Evolutionary conservation across 2,888 invertebrate species (phyloP), one percentile per base, ranked within the genome.

Genomic region (Sinotaia quadrata): DNA sequence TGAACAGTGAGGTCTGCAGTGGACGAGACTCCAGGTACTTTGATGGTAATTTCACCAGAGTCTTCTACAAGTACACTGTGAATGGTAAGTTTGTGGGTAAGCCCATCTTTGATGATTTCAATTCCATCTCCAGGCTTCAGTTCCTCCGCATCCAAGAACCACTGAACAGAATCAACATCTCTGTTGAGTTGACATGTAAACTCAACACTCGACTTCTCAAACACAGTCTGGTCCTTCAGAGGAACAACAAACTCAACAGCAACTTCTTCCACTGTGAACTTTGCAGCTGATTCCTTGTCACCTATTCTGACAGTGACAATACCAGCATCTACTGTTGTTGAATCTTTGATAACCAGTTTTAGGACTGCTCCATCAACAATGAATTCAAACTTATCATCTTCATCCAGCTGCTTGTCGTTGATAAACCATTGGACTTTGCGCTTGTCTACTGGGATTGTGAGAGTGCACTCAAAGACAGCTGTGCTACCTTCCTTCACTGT

Each of bases 391-490:
- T 72, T 72, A 27, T 72, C 95, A 44, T 94, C 94, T 80, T 96
- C 94, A 85, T 93, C 93, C 73, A 97, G 91, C 89, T 96, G 95
- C 70, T 92, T 91, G 21, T 77, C 81, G 83, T 96, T 92, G 87
- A 96, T 95, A 85, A 93, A 95, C 97, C 97, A 97, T 73, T 93
- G 92, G 0, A 96, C 95, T 72, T 93, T 92, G 0, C 96, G 95
- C 66, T 95, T 89, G n/a, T 96, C 96, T 87, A 97, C 96, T 41
- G 96, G 96, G 89, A 97, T 96, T 10, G 95, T 95, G n/a, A 97
- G 90, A 87, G 97, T 96, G 78, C 96, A 94, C 84, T 95, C 94
- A 87, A 97, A 96, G 36, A 92, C 92, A 1, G 95, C 95, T 80
- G 67, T 71, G 33, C 70, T 70, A 41, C 73, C 51, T 69, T 82